These are phyloP conservation scores for Prietella phreatophila DNA, from an alignment of 2,113 vertebrate species.

Conservation along the genomic window DNA sequence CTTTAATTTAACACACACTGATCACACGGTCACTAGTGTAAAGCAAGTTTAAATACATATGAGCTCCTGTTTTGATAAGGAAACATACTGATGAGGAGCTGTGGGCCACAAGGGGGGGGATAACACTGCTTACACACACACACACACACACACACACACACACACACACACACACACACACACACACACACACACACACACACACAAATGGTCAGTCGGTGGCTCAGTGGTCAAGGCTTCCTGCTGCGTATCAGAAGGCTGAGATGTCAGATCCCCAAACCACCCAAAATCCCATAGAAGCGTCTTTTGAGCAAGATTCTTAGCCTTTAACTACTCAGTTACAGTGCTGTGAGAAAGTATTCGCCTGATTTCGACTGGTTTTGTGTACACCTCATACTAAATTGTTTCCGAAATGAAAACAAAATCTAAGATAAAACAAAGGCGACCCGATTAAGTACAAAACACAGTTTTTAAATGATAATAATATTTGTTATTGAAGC, in stretches of 20 bases:
- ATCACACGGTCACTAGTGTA: not conserved
- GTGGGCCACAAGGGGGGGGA: conserved; percentile 73
- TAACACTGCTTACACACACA: conserved; percentile 29
- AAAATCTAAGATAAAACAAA: no score
- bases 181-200: no score
- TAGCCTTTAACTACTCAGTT: not conserved
- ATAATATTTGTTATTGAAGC: no score
- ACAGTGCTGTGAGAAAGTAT: no score
- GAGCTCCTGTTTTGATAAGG: not conserved
- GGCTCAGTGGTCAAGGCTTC: not conserved
- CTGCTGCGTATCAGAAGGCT: not conserved
- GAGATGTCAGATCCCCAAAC: not conserved
- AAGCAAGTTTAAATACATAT: not conserved
- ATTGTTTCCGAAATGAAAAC: no score
- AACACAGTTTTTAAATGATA: no score
- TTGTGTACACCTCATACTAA: no score
- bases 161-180: no score
- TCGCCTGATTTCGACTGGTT: no score
- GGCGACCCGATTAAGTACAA: no score
- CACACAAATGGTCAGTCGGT: not conserved
- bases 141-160: no score
- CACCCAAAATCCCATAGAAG: not conserved
- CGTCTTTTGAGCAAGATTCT: not conserved
- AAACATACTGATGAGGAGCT: not conserved
- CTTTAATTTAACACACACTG: not conserved